Base-by-base conservation (phyloP, 2,888 invertebrate species). In the Teinopalpus imperialis region DNA sequence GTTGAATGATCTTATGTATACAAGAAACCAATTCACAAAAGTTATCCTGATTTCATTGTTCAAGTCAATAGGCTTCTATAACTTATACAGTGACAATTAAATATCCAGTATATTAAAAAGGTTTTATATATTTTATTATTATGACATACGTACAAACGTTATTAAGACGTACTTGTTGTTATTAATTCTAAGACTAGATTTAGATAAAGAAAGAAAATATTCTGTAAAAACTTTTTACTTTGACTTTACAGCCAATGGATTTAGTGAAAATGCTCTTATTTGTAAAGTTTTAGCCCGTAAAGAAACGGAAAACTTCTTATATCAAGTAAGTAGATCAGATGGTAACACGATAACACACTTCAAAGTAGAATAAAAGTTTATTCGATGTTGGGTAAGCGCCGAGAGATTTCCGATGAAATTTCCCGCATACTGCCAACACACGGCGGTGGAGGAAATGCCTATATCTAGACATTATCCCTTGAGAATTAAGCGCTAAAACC, bases 351-450 rank as follows among this genome's bases (percentile, higher is more conserved):
- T 53, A 56, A 54, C 49, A 50, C 53, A 53, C 54, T 43, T 53
- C 57, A 56, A 56, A 65, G 57, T 66, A 61, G 56, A 56, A 63
- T 58, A 61, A 51, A 53, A 59, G 62, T 58, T 61, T 55, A 61
- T 57, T 56, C 60, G 64, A 62, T 62, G 62, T 61, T 63, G 64
- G 61, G 63, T 54, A 54, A 61, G 66, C 53, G 46, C 18, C 16
- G 56, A 59, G 55, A 66, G 69, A 76, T 77, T 75, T 76, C 74
- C 74, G 68, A 49, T 52, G 58, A 69, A 66, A 77, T 72, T 69
- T 75, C 65, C 66, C 61, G 58, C 57, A 65, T 68, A 68, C 73
- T 67, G 58, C 60, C 43, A 57, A 49, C 37, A 52, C 51, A 47
- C 43, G 58, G 54, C 57, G 54, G 54, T 54, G 56, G 56, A 64